Base-by-base conservation (phyloP, 1,140 invertebrate genomes). In the Lordiphosa mommai region DNA sequence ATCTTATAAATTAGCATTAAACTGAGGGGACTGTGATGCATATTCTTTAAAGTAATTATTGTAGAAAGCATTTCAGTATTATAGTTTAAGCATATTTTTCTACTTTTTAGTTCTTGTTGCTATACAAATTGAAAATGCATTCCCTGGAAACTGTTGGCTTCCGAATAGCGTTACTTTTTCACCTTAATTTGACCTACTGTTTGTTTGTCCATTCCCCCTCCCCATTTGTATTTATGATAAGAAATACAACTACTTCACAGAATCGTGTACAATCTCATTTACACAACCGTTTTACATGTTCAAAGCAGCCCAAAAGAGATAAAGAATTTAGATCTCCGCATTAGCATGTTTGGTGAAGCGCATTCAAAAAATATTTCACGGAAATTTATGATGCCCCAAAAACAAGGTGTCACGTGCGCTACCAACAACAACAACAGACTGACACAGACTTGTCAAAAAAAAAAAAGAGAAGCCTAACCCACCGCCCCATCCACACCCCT, bases 321-420 rank as follows among this genome's bases (percentile, higher is more conserved):
- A 14, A 9, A 13, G 38, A 36, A 56, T 7, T 13, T 14, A 43
- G 48, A 14, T 47, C 32, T 61, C 41, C 48, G 30, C 74, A 82
- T 82, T 82, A 84, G 63, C 77, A 82, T 82, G 72, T 84, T 84
- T 27, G 23, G 23, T 63, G 44, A 37, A 59, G 74, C 48, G 49
- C 63, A 76, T 52, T 37, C 55, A 68, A 53, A 33, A 65, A 84
- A 80, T 60, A 69, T 84, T 84, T 76, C 68, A 72, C 70, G 76
- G 77, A 77, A 84, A 84, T 85, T 84, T 84, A 84, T 85, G 72
- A 65, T 32, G 56, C 56, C 55, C 33, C 32, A 6, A 33, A 30
- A 64, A 59, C 51, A 84, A 84, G 68, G 77, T 84, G 77, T 84
- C 77, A 84, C 77, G 77, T 84, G 77, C 77, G 65, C 37, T 55